These are phyloP conservation scores for Dryococelus australis DNA, from an alignment of 2,888 invertebrate genomes.

Conservation along the genomic window DNA sequence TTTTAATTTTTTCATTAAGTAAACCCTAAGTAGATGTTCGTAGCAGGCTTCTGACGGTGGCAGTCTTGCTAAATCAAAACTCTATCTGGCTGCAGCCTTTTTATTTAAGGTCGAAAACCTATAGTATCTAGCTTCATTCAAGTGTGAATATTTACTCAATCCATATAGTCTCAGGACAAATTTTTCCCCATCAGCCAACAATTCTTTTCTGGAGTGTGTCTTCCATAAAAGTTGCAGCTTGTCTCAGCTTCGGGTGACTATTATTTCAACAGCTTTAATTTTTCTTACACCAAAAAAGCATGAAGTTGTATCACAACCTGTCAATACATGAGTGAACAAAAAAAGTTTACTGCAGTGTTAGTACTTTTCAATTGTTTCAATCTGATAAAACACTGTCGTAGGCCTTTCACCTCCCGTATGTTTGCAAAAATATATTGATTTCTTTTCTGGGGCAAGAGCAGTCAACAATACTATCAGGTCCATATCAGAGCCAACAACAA, in stretches of 20 bases:
- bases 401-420: too few relatives aligned
- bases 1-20: not conserved
- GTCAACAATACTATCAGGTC: too few relatives aligned
- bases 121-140: not conserved
- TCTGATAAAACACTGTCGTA: too few relatives aligned
- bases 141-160: not conserved
- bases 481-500: too few relatives aligned
- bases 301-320: not conserved
- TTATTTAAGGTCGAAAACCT: not conserved
- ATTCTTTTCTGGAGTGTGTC: not conserved
- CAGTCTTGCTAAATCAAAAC: not conserved
- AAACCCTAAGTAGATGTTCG: conserved; percentile 17
- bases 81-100: not conserved
- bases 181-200: not conserved
- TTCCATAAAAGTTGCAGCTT: not conserved
- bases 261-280: not conserved
- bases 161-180: not conserved
- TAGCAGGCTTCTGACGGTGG: not conserved
- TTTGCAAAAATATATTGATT: too few relatives aligned
- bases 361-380: too few relatives aligned
- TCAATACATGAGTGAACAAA: not conserved
- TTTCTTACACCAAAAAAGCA: not conserved
- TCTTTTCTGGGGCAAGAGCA: too few relatives aligned
- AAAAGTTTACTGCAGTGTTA: not conserved
- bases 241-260: not conserved